Conservation (phyloP, 1,140 invertebrate genomes). For the Rhopalosiphum maidis region DNA sequence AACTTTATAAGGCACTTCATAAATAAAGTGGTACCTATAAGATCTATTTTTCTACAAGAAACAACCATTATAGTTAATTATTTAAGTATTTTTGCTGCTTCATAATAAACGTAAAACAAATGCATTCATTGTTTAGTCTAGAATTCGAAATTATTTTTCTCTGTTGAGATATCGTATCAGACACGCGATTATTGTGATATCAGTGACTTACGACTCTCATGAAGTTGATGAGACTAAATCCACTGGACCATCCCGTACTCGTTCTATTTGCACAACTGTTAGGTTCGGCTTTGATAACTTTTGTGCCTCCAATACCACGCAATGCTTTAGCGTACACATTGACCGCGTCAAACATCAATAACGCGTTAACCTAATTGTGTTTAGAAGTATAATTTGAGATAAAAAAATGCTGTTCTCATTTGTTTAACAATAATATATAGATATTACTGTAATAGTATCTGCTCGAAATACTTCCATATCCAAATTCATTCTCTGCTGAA, state of each 20-base stretch:
- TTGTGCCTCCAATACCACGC: conserved; percentile 86
- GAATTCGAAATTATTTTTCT: not conserved
- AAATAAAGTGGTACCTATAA: not conserved
- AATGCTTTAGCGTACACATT: conserved; percentile 90
- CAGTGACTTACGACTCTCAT: conserved; percentile 88
- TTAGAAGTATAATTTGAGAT: not conserved
- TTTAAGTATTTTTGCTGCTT: not conserved
- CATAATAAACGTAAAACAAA: not conserved
- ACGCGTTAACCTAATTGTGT: conserved; percentile 76
- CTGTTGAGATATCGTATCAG: not conserved
- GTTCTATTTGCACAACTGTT: conserved; percentile 79
- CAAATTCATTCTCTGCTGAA: conserved; percentile 36
- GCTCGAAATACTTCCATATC: not conserved
- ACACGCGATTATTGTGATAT: no score
- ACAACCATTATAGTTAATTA: not conserved
- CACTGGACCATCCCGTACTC: conserved; percentile 90
- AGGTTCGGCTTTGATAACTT: conserved; percentile 85
- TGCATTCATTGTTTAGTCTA: not conserved
- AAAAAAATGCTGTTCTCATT: not conserved
- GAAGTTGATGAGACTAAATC: conserved; percentile 93
- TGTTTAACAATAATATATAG: not conserved
- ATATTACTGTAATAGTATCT: conserved; percentile 64
- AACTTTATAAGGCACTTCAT: no score
- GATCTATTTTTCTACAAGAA: not conserved
- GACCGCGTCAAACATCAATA: conserved; percentile 94